Evolutionary conservation across 2,113 vertebrate species (phyloP).

Genomic region (Atractosteus spatula): DNA sequence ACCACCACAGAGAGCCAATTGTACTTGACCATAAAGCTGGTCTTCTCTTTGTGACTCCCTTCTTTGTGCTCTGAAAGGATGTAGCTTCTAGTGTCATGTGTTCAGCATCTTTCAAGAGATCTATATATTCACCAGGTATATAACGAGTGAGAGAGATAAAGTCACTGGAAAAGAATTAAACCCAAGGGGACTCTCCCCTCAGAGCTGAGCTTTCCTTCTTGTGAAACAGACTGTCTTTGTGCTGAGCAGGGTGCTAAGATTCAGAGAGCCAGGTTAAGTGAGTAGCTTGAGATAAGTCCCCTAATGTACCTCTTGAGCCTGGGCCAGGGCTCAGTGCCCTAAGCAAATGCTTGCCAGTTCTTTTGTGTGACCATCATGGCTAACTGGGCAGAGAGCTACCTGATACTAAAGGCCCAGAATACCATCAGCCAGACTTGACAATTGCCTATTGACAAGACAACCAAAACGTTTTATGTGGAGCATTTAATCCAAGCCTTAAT

Average conservation of each 20-base stretch:
- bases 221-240: no score
- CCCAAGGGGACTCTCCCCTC: neutral
- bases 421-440: neutral
- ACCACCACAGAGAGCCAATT: slow-evolving; percentile 25
- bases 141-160: neutral
- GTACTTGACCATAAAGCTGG: slow-evolving; percentile 26
- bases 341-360: neutral
- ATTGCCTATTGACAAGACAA: neutral
- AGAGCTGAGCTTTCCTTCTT: neutral
- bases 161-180: neutral
- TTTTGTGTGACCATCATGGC: neutral
- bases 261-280: slow-evolving; percentile 6
- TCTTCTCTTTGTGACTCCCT: slow-evolving; percentile 14
- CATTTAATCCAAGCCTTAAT: neutral
- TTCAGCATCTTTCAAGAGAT: neutral
- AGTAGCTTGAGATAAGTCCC: neutral
- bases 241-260: neutral
- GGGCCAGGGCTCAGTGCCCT: neutral
- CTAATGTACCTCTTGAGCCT: no score
- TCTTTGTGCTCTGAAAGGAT: neutral
- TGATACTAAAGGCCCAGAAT: neutral
- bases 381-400: neutral
- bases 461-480: neutral
- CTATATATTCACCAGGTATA: slow-evolving; percentile 8
- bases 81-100: neutral